A percentile compares a stretch with the other conserved stretches of the same genome.
These are phyloP conservation scores for Trididemnum nubilum DNA, from an alignment of 23 tunicate genomes.

Conservation along the genomic window DNA sequence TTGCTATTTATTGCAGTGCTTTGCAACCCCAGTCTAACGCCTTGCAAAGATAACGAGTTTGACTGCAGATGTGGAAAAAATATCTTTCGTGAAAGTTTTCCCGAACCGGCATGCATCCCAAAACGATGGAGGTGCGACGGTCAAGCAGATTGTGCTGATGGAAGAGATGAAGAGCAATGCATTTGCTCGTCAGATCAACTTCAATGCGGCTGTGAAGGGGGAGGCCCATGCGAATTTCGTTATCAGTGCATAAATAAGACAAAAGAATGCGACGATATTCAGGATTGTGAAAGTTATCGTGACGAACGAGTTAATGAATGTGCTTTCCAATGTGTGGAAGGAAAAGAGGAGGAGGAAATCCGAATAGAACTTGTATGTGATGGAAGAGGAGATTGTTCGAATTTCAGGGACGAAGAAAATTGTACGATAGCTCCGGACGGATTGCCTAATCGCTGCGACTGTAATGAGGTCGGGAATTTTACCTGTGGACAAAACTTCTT, in stretches of 20 bases:
- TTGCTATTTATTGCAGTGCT: not conserved
- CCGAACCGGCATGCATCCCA: conserved; percentile 22
- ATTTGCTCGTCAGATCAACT: not conserved
- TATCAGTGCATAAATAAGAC: not conserved
- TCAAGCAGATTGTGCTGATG: conserved; percentile 33
- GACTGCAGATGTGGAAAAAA: conserved; percentile 18
- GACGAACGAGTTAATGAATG: conserved; percentile 19
- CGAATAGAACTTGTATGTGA: not conserved
- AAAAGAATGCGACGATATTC: conserved; percentile 3
- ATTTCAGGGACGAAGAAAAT: not conserved
- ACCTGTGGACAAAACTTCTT: not conserved
- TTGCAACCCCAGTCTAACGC: not conserved
- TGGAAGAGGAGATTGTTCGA: not conserved
- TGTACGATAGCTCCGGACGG: not conserved
- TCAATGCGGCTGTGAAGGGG: conserved; percentile 5
- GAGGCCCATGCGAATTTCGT: not conserved
- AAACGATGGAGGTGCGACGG: conserved; percentile 33
- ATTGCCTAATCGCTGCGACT: conserved; percentile 3
- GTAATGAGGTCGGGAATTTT: not conserved
- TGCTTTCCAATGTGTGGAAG: not conserved
- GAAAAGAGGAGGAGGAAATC: not conserved
- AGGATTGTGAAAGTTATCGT: conserved; percentile 17
- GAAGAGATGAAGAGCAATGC: conserved; percentile 42
- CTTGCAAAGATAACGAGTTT: not conserved
- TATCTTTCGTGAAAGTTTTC: not conserved